Conservation (phyloP, 2,113 vertebrate species). For the Melanostigma gelatinosum region DNA sequence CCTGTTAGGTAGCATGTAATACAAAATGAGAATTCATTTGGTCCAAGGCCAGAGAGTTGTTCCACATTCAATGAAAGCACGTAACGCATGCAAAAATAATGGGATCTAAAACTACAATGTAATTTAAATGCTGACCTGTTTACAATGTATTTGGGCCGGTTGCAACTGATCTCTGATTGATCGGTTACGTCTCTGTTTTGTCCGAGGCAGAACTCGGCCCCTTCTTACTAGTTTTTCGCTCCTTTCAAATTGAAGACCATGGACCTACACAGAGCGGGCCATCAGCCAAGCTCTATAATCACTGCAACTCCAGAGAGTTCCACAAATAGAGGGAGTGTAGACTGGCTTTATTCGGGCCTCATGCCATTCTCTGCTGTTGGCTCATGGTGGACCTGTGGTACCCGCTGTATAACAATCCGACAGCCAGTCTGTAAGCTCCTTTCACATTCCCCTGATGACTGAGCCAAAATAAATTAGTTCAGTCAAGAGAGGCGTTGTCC, state of each 20-base stretch:
- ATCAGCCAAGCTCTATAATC: constrained; percentile 29
- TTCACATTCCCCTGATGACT: constrained; percentile 28
- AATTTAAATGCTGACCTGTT: neutral
- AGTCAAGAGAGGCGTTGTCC: constrained; percentile 12
- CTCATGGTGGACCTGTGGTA: constrained; percentile 21
- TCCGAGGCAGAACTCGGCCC: neutral
- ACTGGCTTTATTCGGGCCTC: constrained; percentile 27
- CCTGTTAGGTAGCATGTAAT: neutral
- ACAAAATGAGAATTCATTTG: neutral
- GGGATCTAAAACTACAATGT: neutral
- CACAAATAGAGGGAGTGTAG: constrained; percentile 17
- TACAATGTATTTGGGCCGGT: neutral
- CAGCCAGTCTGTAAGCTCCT: constrained; percentile 32
- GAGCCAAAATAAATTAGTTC: constrained; percentile 20
- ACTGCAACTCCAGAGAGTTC: constrained; percentile 4
- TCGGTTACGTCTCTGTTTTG: neutral
- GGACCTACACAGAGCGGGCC: constrained; percentile 16
- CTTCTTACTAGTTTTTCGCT: neutral
- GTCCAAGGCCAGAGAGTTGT: neutral
- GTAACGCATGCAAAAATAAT: neutral
- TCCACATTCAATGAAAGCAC: neutral
- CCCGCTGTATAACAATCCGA: constrained; percentile 20
- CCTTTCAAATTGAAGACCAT: neutral
- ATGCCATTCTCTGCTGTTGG: constrained; percentile 27
- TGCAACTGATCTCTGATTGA: neutral